Evolutionary conservation across 30 jellyfish, hydroid and myxozoan genomes (phyloP), one percentile per base, ranked within the genome.

Genomic region (Chironex yamaguchii): DNA sequence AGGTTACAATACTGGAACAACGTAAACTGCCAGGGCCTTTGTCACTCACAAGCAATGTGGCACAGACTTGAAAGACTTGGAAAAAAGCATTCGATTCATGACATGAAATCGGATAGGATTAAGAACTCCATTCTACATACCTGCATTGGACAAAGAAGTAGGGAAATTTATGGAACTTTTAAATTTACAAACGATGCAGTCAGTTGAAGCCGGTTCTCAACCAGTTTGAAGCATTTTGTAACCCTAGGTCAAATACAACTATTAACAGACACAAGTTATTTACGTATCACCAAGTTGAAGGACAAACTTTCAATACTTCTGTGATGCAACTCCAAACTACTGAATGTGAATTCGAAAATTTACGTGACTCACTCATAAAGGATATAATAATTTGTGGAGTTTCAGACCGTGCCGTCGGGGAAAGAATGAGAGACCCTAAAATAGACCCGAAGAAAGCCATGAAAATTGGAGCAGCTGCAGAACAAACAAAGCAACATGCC

Each of bases 111-210:
- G 49, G 85, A 82, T 36, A 82, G 68, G 85, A 69, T 66, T 65
- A 82, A 82, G 82, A 32, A 81, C 49, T 54, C 82, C 82, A 62
- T 79, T 79, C 28, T 67, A 65, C 85, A 65, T 62, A 82, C 92
- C 30, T 36, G 78, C 29, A 82, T 82, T 52, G 92, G 92, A 49
- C 50, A 66, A 36, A 25, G 63, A 12, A 85, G 92, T 28, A 68
- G 92, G 25, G 92, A 82, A 82, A 82, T 82, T 2, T 82, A 82
- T 67, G 85, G 68, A 23, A 65, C 86, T 36, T 82, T 82, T 32
- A 42, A 28, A 67, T 67, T 82, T 66, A 33, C 75, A 20, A 34
- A 65, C 67, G 86, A 42, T 17, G 92, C 79, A 35, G 86, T 65
- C 67, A 65, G 66, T 50, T 82, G 33, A 69, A 42, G 34, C 73